Conservation (phyloP, 1,140 invertebrate genomes). For the Ostrea denselamellosa region DNA sequence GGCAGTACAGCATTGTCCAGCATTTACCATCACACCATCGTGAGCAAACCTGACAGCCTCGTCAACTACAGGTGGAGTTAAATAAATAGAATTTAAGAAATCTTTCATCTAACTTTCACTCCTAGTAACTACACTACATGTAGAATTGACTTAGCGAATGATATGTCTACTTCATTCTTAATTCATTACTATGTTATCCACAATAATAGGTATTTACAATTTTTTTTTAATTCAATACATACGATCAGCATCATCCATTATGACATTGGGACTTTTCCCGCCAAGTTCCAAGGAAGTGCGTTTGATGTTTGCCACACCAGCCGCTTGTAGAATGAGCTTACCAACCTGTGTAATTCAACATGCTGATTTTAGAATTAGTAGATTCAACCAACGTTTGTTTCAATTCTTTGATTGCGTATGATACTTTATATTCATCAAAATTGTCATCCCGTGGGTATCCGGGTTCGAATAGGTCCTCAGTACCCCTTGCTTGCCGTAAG, state of each 20-base stretch:
- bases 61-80: slow-evolving; percentile 83
- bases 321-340: slow-evolving; percentile 86
- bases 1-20: slow-evolving; percentile 79
- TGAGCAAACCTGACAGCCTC: slow-evolving; percentile 88
- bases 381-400: no score
- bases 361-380: not conserved
- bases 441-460: no score
- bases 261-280: slow-evolving; percentile 92
- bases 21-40: slow-evolving; percentile 89
- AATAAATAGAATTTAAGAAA: no score
- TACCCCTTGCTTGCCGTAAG: no score
- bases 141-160: not conserved
- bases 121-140: not conserved
- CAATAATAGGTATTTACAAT: not conserved
- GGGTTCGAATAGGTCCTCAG: no score
- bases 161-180: not conserved
- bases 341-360: slow-evolving; percentile 82
- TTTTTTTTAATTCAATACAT: slow-evolving; percentile 59
- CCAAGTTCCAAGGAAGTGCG: slow-evolving; percentile 88
- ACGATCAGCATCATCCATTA: slow-evolving; percentile 90
- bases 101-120: no score
- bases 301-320: slow-evolving; percentile 86
- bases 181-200: not conserved
- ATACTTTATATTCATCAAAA: no score
- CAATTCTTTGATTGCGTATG: no score